These are phyloP conservation scores for Phalacrocorax brasilianus DNA, from an alignment of 2,113 vertebrate species.

Conservation along the genomic window DNA sequence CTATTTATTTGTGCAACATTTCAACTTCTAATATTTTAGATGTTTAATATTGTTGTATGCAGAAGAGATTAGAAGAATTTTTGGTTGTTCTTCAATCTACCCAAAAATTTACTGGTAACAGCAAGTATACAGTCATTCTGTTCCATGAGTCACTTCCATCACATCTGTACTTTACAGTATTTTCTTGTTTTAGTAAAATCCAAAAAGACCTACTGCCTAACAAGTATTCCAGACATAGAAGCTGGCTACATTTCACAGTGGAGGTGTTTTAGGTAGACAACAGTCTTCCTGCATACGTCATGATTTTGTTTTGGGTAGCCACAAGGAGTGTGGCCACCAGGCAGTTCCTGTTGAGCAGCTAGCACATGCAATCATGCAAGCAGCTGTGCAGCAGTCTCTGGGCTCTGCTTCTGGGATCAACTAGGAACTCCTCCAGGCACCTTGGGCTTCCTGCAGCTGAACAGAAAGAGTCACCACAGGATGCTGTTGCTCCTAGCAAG, in stretches of 20 bases:
- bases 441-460: background rate
- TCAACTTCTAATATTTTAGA: background rate
- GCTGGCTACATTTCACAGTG: background rate
- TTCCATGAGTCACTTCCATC: background rate
- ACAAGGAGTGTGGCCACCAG: background rate
- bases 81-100: background rate
- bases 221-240: background rate
- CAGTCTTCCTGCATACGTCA: background rate
- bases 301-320: fast-evolving
- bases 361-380: fast-evolving
- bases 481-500: background rate
- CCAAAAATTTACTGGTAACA: background rate
- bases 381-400: background rate
- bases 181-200: background rate
- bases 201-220: background rate
- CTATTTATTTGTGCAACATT: background rate
- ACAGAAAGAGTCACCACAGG: background rate
- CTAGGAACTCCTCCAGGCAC: background rate
- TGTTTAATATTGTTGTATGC: background rate
- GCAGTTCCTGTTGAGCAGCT: background rate
- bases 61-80: background rate
- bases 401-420: background rate
- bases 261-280: background rate
- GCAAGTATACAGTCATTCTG: background rate
- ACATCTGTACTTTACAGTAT: background rate